A percentile compares a stretch with the other conserved stretches of the same genome.
Conservation (phyloP, 30 jellyfish, hydroid and myxozoan species). For the Clytia hemisphaerica region DNA sequence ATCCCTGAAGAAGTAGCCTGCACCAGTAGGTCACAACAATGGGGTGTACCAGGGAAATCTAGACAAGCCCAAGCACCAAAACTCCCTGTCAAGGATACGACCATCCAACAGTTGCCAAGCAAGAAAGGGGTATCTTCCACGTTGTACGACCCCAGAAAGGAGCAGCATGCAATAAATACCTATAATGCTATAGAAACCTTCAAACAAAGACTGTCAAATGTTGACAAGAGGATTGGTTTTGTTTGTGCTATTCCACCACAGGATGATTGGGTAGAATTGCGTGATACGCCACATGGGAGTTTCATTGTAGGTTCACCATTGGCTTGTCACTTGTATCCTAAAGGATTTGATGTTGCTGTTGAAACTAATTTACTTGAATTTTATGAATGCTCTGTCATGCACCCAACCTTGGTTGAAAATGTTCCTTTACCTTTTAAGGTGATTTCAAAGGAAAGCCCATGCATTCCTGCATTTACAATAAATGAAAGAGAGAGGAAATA, state of each 20-base stretch:
- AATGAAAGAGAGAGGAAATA: no score
- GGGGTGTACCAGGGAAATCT: conserved; percentile 69
- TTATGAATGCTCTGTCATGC: no score
- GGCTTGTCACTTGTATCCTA: conserved; percentile 25
- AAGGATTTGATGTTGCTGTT: no score
- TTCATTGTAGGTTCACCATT: conserved; percentile 29
- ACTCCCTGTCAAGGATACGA: conserved; percentile 34
- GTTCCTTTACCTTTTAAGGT: no score
- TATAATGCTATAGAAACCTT: no score
- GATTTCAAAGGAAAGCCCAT: no score
- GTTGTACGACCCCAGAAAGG: no score
- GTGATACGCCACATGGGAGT: conserved; percentile 1
- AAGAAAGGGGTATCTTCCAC: conserved; percentile 41
- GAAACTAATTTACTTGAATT: no score
- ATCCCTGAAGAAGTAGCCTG: conserved; percentile 63
- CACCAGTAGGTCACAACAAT: conserved; percentile 46
- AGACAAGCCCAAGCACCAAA: conserved; percentile 16
- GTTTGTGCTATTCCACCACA: conserved; percentile 11
- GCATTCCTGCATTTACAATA: no score
- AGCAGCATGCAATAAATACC: no score
- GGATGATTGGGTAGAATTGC: neutral
- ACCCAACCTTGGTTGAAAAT: no score
- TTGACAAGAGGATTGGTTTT: conserved; percentile 24
- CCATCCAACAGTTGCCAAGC: conserved; percentile 21
- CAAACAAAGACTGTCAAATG: conserved; percentile 13